Percentiles rank a stretch among this genome's conserved stretches.
These are phyloP conservation scores for Zaprionus kolodkinae DNA, from an alignment of 1,140 invertebrate species.

Conservation along the genomic window DNA sequence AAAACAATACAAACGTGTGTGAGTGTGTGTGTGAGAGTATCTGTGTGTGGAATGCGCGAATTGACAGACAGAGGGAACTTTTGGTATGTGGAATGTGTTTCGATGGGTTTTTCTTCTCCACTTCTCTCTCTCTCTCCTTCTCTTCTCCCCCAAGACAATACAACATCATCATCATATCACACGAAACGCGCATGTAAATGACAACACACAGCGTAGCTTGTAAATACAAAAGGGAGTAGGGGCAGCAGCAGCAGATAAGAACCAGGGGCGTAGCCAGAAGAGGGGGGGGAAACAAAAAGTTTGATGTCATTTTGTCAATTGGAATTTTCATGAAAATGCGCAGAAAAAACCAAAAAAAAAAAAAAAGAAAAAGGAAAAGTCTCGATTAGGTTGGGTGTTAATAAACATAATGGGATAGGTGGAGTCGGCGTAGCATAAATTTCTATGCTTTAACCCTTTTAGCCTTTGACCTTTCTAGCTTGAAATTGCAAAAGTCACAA, in stretches of 20 bases:
- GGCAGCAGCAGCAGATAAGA: not conserved
- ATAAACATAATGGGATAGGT: not conserved
- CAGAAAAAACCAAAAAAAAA: too few relatives aligned
- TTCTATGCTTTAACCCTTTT: not conserved
- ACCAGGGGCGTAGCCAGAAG: not conserved
- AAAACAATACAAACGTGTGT: not conserved
- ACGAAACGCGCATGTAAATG: slow-evolving; percentile 1
- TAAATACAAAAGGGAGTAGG: not conserved
- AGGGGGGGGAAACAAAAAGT: not conserved
- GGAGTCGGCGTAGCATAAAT: not conserved
- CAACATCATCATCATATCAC: slow-evolving; percentile 2
- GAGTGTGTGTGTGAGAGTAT: not conserved
- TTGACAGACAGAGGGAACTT: not conserved
- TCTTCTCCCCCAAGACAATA: not conserved
- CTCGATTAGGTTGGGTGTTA: not conserved
- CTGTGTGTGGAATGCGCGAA: slow-evolving; percentile 15
- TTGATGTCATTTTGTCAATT: not conserved
- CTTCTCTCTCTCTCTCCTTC: not conserved
- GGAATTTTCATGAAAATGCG: too few relatives aligned
- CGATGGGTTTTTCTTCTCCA: slow-evolving; percentile 9
- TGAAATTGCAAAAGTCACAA: not conserved
- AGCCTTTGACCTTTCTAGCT: not conserved
- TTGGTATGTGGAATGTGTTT: slow-evolving; percentile 13
- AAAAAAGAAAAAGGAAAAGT: too few relatives aligned
- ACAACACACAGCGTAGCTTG: not conserved